Evolutionary conservation across 2,113 vertebrate genomes (phyloP).

Genomic region (Hepsetus odoe): DNA sequence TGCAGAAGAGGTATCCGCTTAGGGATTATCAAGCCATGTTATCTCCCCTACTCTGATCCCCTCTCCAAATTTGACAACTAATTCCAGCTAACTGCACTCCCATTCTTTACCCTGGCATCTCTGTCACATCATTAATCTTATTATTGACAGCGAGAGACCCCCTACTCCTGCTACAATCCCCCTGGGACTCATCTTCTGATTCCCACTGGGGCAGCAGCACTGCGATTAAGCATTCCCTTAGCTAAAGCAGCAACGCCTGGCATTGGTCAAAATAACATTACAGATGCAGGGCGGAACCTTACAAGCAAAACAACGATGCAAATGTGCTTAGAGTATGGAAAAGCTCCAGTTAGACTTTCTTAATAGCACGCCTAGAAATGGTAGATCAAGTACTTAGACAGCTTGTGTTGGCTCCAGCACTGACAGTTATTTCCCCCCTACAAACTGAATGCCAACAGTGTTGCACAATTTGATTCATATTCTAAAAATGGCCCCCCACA

Average conservation of each 20-base stretch:
- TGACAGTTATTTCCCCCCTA: not conserved
- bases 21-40: conserved; percentile 57
- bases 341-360: not conserved
- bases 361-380: not conserved
- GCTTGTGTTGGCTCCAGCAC: not conserved
- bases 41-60: conserved; percentile 52
- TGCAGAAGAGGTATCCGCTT: conserved; percentile 15
- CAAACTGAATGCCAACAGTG: conserved; percentile 9
- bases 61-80: conserved; percentile 67
- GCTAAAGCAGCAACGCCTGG: conserved; percentile 63
- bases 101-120: conserved; percentile 67
- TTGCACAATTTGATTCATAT: conserved; percentile 26
- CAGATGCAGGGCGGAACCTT: conserved; percentile 54
- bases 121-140: conserved; percentile 79
- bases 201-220: conserved; percentile 65
- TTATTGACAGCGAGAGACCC: conserved; percentile 73
- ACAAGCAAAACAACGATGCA: conserved; percentile 23
- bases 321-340: conserved; percentile 9
- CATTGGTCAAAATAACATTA: conserved; percentile 57
- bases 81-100: conserved; percentile 67
- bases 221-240: conserved; percentile 57
- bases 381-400: not conserved
- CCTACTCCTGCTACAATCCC: conserved; percentile 58
- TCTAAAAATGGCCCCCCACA: conserved; percentile 16
- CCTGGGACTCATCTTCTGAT: conserved; percentile 70